Base-by-base conservation (phyloP, 1,140 invertebrate species). In the Odontomachus brunneus region DNA sequence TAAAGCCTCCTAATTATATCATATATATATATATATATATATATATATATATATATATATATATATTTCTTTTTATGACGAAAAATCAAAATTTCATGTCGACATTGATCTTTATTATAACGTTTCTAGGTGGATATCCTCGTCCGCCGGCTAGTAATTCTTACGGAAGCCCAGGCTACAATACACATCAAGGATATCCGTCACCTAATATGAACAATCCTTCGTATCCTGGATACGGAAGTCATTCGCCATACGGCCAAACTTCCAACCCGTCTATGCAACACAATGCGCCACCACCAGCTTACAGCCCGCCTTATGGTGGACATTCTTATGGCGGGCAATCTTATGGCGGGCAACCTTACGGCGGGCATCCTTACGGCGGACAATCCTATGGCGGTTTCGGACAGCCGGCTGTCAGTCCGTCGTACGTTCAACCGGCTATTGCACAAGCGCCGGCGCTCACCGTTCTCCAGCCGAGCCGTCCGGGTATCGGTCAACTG, bases 401-500 rank as follows among this genome's bases (percentile, higher is more conserved):
- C 24, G 92, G 92, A 12, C 88, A 89, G 17, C 69, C 38, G 9
- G 38, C 88, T 9, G 83, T 33, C 44, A 82, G 26, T 55, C 85
- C 87, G 26, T 29, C 83, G 17, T 60, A 81, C 60, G 44, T 86
- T 66, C 88, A 90, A 85, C 90, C 92, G n/a, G 74, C 89, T 33
- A 85, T 91, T 51, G 84, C 84, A 44, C 89, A 90, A 3, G 55
- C 51, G 12, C 90, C 90, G 9, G 89, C 85, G 0, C 92, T 93
- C 67, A 93, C 93, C 2, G 75, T 94, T 0, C 38, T 93, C 0
- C 88, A 90, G 67, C 78, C 85, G 0, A 90, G 90, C 14, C 89
- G 60, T 22, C 93, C 93, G 24, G 94, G 94, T 44, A 93, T 94
- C 7, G 94, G 94, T 2, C 94, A 94, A 81, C 84, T 94, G 7